phyloP scores from a whole-genome alignment of 2,888 invertebrate species.

The Drosophila mettleri region DNA sequence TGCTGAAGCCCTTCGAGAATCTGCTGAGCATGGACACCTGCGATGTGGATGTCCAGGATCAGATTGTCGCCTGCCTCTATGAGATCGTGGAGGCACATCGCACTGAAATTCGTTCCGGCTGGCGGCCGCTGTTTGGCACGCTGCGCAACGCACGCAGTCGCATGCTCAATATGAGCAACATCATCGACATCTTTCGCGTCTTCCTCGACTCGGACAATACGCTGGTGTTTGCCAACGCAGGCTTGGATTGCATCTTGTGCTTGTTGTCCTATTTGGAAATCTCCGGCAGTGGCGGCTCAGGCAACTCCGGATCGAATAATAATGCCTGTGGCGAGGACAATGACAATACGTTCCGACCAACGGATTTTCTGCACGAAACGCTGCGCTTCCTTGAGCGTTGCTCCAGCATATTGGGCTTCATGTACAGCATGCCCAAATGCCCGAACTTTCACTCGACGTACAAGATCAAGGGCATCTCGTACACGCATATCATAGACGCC shows the following conservation, averaged over 20 bases:
- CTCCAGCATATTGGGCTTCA: slow-evolving; percentile 94
- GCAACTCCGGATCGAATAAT: slow-evolving; percentile 90
- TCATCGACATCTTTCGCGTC: slow-evolving; percentile 96
- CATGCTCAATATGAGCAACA: slow-evolving; percentile 87
- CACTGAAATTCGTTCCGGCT: slow-evolving; percentile 97
- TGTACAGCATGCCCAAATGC: slow-evolving; percentile 97
- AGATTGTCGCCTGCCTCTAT: slow-evolving; percentile 97
- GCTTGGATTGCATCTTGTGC: slow-evolving; percentile 96
- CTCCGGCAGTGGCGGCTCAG: slow-evolving; percentile 86
- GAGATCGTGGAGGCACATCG: slow-evolving; percentile 98
- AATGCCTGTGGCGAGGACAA: slow-evolving; percentile 73
- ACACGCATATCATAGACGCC: slow-evolving; percentile 92
- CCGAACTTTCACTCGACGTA: slow-evolving; percentile 96
- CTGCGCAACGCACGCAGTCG: slow-evolving; percentile 92
- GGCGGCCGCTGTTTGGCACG: slow-evolving; percentile 98
- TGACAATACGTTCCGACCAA: slow-evolving; percentile 86
- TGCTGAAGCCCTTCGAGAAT: slow-evolving; percentile 98
- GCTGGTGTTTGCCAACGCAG: slow-evolving; percentile 96
- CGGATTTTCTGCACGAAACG: slow-evolving; percentile 88
- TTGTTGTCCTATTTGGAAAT: slow-evolving; percentile 88
- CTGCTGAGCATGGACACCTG: slow-evolving; percentile 96
- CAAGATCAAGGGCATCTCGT: slow-evolving; percentile 91
- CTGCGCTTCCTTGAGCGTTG: slow-evolving; percentile 94
- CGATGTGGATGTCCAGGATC: slow-evolving; percentile 93
- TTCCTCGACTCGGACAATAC: slow-evolving; percentile 97